A percentile compares a stretch with the other conserved stretches of the same genome.
Conservation (phyloP, 2,113 vertebrate genomes). For the Forbesichthys papilliferus region DNA sequence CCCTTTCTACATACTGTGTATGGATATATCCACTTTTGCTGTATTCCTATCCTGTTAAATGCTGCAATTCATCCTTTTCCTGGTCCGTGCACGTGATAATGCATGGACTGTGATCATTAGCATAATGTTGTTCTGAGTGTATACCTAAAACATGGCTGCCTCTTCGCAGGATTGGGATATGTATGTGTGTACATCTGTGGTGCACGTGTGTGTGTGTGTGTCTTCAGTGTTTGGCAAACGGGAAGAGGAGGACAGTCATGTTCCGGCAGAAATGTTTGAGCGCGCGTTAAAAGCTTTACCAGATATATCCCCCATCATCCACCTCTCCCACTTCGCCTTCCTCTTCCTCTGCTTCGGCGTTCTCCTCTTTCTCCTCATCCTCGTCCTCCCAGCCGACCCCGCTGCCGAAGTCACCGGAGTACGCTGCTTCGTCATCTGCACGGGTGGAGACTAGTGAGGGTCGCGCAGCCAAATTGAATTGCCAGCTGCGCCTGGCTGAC, state of each 20-base stretch:
- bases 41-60: conserved; percentile 42
- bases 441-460: not conserved
- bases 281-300: conserved; percentile 75
- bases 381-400: conserved; percentile 96
- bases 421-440: conserved; percentile 86
- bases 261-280: conserved; percentile 40
- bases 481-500: conserved; percentile 27
- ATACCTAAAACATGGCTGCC: conserved; percentile 41
- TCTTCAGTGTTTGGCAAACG: conserved; percentile 28
- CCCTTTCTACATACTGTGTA: conserved; percentile 45
- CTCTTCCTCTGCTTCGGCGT: conserved; percentile 87
- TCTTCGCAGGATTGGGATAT: conserved; percentile 54
- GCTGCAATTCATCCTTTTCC: conserved; percentile 30
- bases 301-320: conserved; percentile 95
- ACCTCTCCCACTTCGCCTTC: conserved; percentile 89
- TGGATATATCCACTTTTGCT: conserved; percentile 30
- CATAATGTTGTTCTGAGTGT: conserved; percentile 53
- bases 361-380: conserved; percentile 90
- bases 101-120: conserved; percentile 15
- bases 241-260: conserved; percentile 42
- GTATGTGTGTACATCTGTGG: conserved; percentile 39
- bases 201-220: conserved; percentile 18
- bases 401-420: conserved; percentile 94
- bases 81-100: conserved; percentile 3
- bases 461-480: conserved; percentile 23